phyloP scores from a whole-genome alignment of 2,797 vertebrate genomes.

The Artibeus jamaicensis region DNA sequence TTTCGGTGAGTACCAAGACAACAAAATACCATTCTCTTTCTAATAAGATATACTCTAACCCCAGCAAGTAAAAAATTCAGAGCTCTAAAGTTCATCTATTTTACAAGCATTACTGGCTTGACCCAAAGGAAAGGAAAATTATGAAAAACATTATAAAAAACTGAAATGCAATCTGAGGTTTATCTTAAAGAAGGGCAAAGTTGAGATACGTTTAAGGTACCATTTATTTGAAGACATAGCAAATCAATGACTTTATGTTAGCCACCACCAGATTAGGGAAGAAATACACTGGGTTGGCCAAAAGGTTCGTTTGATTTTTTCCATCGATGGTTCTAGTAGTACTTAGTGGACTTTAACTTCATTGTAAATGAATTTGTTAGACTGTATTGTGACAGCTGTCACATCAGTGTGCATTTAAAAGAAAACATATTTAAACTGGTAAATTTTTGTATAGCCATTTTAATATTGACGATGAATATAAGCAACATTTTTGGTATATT shows the following conservation, averaged over 20 bases:
- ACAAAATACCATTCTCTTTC: slow-evolving; percentile 23
- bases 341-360: neutral
- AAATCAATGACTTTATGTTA: neutral
- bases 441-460: neutral
- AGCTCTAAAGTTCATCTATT: slow-evolving; percentile 1
- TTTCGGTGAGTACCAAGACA: neutral
- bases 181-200: slow-evolving; percentile 11
- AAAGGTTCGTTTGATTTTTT: neutral
- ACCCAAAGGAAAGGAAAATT: neutral
- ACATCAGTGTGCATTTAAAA: neutral
- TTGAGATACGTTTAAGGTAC: neutral
- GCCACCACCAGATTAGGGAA: neutral
- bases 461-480: neutral
- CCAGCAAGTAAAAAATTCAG: slow-evolving; percentile 6
- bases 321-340: neutral
- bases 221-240: neutral
- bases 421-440: neutral
- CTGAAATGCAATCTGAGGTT: neutral
- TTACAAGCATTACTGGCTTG: neutral
- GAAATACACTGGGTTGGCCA: neutral
- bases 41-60: neutral
- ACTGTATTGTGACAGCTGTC: neutral
- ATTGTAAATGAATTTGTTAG: neutral
- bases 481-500: neutral
- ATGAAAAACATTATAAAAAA: neutral